Evolutionary conservation across 1,140 invertebrate genomes (phyloP), one percentile per base, ranked within the genome.

Genomic region (Colletes latitarsis): DNA sequence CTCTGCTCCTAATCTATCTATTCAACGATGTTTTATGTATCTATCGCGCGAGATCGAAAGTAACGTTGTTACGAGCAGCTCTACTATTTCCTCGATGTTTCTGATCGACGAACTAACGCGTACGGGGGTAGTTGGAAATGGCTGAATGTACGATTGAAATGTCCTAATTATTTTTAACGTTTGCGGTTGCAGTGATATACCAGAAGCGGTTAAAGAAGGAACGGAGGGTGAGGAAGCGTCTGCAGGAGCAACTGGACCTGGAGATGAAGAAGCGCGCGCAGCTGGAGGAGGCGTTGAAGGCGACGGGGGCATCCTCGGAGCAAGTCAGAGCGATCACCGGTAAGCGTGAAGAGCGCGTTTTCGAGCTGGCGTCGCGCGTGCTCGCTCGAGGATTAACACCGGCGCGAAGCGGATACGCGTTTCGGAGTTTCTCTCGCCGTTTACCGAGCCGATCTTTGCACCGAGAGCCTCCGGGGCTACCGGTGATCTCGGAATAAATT

Each of bases 181-280:
- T 88, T 90, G 92, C 93, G 92, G 90, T 96, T 94, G 9, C 95
- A 98, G 97, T 97, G 76, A 94, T 97, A 82, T 97, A 97, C 91
- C 97, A 98, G 91, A 98, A 98, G 89, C 95, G 97, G 55, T 94
- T 98, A 91, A 96, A 97, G 93, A 97, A 97, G 88, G 97, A 98
- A 91, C 95, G 96, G 84, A 96, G 97, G 90, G 95, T 96, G 43
- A 95, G 97, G 83, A 95, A 96, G 88, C 95, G 96, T 81, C 94
- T 98, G 43, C 97, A 98, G 89, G 97, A 98, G 81, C 97, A 98
- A 86, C 91, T 98, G 74, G 97, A 98, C 74, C 89, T 95, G 74
- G 96, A 97, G 92, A 94, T 96, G 81, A 97, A 97, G 90, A 95
- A 96, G 91, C 94, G 96, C 88, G 94, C 94, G 73, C 96, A 97